Evolutionary conservation across 2,113 vertebrate genomes (phyloP).

Genomic region (Lampris megalopsis): DNA sequence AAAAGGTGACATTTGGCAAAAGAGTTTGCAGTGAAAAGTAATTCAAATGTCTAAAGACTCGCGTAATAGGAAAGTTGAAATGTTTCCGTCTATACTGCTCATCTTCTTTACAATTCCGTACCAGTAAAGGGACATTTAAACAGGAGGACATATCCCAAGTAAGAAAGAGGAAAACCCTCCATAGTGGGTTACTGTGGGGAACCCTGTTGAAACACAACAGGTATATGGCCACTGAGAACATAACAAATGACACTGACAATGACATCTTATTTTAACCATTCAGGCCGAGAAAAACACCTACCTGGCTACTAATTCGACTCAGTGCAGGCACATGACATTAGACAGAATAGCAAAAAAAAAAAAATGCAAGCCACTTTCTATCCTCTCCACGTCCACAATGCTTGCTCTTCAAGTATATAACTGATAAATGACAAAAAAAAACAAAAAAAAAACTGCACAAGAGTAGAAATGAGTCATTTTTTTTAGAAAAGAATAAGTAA

Average conservation of each 20-base stretch:
- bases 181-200: constrained; percentile 32
- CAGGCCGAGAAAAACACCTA: constrained; percentile 18
- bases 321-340: constrained; percentile 31
- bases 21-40: constrained; percentile 35
- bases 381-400: constrained; percentile 5
- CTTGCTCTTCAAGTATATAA: constrained; percentile 43
- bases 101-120: constrained; percentile 22
- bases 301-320: constrained; percentile 15
- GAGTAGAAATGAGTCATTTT: neutral
- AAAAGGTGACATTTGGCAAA: constrained; percentile 37
- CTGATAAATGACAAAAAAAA: neutral
- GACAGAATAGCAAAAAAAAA: neutral
- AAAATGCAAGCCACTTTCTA: constrained; percentile 1
- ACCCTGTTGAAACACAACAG: constrained; percentile 3
- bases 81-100: constrained; percentile 9
- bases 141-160: neutral
- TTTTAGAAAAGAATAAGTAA: neutral
- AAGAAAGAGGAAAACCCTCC: neutral
- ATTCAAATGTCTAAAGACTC: constrained; percentile 17
- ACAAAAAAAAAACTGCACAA: neutral
- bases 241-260: neutral
- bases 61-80: constrained; percentile 1
- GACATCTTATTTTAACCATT: neutral
- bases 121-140: constrained; percentile 17
- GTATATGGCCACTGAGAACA: neutral